Percentiles rank a stretch among this genome's conserved stretches.
Conservation (phyloP, 92 coral and sea anemone genomes). For the Porites rus region DNA sequence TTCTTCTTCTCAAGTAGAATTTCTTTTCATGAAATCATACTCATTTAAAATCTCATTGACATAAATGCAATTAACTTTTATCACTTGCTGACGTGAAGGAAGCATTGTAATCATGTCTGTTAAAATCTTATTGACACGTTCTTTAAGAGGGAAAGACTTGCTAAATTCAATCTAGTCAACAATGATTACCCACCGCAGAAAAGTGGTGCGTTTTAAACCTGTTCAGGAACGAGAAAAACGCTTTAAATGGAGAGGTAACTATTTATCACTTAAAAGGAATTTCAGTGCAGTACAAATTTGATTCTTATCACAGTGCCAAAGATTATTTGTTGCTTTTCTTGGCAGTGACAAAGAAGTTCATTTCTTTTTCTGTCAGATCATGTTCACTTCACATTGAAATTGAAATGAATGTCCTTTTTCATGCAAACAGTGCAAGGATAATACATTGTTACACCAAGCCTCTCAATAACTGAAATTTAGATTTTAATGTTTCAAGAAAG, state of each 20-base stretch:
- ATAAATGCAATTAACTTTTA: slow-evolving; percentile 22
- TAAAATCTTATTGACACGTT: slow-evolving; percentile 13
- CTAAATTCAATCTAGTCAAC: slow-evolving; percentile 12
- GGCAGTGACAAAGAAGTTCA: background rate
- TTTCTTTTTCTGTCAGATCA: background rate
- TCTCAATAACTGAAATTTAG: background rate
- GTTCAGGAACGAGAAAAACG: slow-evolving; percentile 2
- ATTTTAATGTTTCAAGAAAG: background rate
- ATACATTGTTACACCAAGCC: background rate
- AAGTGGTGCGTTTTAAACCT: slow-evolving; percentile 44
- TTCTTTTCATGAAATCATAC: slow-evolving; percentile 27
- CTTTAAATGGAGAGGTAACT: slow-evolving; percentile 25
- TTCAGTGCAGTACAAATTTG: background rate
- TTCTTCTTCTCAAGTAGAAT: slow-evolving; percentile 4
- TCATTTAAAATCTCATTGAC: slow-evolving; percentile 41
- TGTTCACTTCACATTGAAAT: background rate
- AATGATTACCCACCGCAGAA: slow-evolving; percentile 34
- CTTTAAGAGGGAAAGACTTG: background rate
- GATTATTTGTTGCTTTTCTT: background rate
- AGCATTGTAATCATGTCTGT: slow-evolving; percentile 10
- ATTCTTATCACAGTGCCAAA: slow-evolving; percentile 13
- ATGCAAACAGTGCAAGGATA: background rate
- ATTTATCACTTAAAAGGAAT: background rate
- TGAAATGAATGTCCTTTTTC: background rate
- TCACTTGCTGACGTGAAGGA: slow-evolving; percentile 5